Evolutionary conservation across 2,888 invertebrate species (phyloP).

Genomic region (Drepanosiphum platanoidis): DNA sequence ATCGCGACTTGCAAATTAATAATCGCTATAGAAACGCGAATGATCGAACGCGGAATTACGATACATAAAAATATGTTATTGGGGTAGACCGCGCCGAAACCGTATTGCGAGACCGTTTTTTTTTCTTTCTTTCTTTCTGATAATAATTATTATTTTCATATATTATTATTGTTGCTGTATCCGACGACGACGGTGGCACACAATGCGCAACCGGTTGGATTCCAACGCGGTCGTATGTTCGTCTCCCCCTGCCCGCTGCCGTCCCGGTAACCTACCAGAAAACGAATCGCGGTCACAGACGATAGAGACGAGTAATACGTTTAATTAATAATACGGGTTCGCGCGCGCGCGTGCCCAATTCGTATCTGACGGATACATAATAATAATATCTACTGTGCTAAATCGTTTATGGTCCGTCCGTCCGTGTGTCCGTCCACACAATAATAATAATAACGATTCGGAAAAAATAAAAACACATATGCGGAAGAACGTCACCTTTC

Average conservation of each 20-base stretch:
- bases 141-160: not conserved
- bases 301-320: slow-evolving; percentile 13
- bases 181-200: not conserved
- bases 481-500: not conserved
- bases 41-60: too few relatives aligned
- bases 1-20: too few relatives aligned
- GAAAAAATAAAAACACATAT: not conserved
- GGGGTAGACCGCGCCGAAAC: too few relatives aligned
- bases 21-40: too few relatives aligned
- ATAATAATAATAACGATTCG: not conserved
- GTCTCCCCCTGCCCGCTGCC: not conserved
- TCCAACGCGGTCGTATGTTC: slow-evolving; percentile 17
- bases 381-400: slow-evolving; percentile 37
- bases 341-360: slow-evolving; percentile 48
- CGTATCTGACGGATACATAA: slow-evolving; percentile 33
- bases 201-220: slow-evolving; percentile 41
- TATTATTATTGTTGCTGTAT: not conserved
- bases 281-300: slow-evolving; percentile 58
- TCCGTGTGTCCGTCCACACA: slow-evolving; percentile 3
- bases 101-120: too few relatives aligned
- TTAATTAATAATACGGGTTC: slow-evolving; percentile 55
- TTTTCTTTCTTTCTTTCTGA: too few relatives aligned
- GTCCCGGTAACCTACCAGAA: slow-evolving; percentile 22
- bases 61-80: too few relatives aligned
- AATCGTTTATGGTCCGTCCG: slow-evolving; percentile 43